These are phyloP conservation scores for Leucophenga maculata DNA, from an alignment of 2,888 invertebrate species.

Conservation along the genomic window DNA sequence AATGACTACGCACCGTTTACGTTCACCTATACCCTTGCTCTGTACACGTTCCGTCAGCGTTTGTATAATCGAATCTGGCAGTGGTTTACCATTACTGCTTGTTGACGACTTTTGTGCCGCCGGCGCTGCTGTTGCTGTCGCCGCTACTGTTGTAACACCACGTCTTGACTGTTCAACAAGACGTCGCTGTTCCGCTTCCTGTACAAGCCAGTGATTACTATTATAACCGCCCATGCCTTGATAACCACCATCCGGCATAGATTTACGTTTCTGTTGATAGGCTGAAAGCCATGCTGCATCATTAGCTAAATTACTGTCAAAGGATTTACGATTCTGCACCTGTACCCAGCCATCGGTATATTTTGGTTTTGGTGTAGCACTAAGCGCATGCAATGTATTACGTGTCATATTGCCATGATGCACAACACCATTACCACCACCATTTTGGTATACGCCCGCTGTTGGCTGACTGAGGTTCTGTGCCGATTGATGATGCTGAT, in stretches of 20 bases:
- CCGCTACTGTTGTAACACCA: conserved; percentile 69
- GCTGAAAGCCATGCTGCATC: conserved; percentile 74
- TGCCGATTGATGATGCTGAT: conserved; percentile 64
- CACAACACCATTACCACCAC: conserved; percentile 14
- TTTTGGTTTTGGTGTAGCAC: conserved; percentile 85
- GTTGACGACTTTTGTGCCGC: conserved; percentile 53
- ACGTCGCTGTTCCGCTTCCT: conserved; percentile 92
- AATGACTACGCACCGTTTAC: conserved; percentile 72
- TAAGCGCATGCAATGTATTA: conserved; percentile 80
- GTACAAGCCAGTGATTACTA: conserved; percentile 90
- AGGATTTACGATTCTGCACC: conserved; percentile 65
- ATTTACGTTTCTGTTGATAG: conserved; percentile 79
- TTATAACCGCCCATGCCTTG: conserved; percentile 35
- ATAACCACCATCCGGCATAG: conserved; percentile 73
- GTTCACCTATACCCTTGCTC: conserved; percentile 74
- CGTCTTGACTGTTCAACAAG: conserved; percentile 76
- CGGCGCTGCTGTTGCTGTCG: conserved; percentile 65
- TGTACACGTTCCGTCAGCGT: conserved; percentile 81
- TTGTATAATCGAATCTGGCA: conserved; percentile 81
- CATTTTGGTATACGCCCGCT: background rate
- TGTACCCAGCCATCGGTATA: conserved; percentile 76
- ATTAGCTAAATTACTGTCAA: conserved; percentile 59
- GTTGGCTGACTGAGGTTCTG: conserved; percentile 52
- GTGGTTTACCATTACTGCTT: conserved; percentile 75
- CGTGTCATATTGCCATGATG: conserved; percentile 77